Base-by-base conservation (phyloP, 2,888 invertebrate genomes). In the Lathronympha strigana region DNA sequence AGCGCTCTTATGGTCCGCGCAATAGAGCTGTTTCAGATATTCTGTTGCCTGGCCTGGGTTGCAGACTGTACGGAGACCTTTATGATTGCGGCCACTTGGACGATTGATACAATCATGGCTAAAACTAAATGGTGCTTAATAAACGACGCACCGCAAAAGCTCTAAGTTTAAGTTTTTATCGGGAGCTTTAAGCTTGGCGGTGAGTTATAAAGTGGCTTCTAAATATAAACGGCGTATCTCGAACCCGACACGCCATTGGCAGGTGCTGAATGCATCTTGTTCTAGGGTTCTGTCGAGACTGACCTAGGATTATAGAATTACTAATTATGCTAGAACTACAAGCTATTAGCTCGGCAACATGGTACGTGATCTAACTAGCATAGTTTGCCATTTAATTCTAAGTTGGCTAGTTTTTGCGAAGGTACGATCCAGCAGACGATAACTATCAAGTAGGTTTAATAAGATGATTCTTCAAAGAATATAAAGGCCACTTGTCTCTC, bases 131-230 rank as follows among this genome's bases (percentile, higher is more conserved):
- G 84, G 86, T 85, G 82, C 80, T 84, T 87, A 88, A 88, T 88
- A 88, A 86, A 88, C 76, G 84, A 82, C 78, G 82, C 83, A 81
- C 86, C 84, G 81, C 84, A 85, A 87, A 78, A 78, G 84, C 79
- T 81, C 83, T 83, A 82, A 84, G 81, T 86, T 82, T 82, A 85
- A 81, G 82, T 87, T 90, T 89, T 90, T 90, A 89, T 90, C 89
- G 77, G 80, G 81, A 82, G 84, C 86, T 83, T 86, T 82, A 83
- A 86, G 87, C 86, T 80, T 77, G 84, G 83, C 88, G 88, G 87
- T 87, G 87, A 84, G 86, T 85, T 90, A 87, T 90, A 89, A 90
- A 90, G 89, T 90, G 89, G 84, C 88, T 89, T 90, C 90, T 92
- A 92, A 88, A 91, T 90, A 91, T 92, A 92, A 88, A 85, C 87